Evolutionary conservation across 53 echinoderm and acorn worm species (phyloP), one percentile per base, ranked within the genome.

Genomic region (Hippasteria phrygiana): DNA sequence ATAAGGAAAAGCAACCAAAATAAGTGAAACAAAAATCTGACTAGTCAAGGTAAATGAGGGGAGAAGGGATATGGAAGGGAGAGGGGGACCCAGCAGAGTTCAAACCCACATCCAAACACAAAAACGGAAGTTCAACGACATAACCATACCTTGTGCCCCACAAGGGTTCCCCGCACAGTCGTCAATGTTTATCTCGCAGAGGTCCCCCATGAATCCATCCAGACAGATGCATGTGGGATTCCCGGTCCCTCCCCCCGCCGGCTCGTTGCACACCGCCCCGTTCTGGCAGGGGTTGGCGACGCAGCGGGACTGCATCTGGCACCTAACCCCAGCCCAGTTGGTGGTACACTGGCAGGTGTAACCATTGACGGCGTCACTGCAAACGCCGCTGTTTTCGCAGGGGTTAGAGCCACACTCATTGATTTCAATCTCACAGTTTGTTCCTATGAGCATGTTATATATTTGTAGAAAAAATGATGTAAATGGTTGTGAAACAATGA

Each of bases 121-220:
- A n/a, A n/a, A n/a, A n/a, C n/a, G n/a, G n/a, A n/a, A n/a, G n/a
- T n/a, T n/a, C n/a, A n/a, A n/a, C n/a, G n/a, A n/a, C n/a, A 10
- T 29, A 3, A 20, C 22, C 40, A 83, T 87, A 96, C 96, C 96
- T 62, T 83, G 69, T 37, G 48, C 46, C 27, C 89, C 91, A 72
- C 99, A 98, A 1, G 94, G 96, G 81, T 86, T 94, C 20, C 89
- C 90, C 5, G 70, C 78, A 40, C 99, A 98, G 42, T 98, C 99
- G 80, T 98, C 81, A 12, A 94, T 47, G 83, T 98, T 91, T 5
- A 80, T 75, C 67, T 92, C 91, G 75, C 99, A 98, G 9, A 91
- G 53, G 34, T 55, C 74, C 24, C 99, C 99, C 39, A 81, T 75
- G 75, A 93, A 99, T 3, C 99, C 99, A 22, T 83, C 85, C 45